phyloP scores from a whole-genome alignment of 35 echinoderm and acorn worm species.

The Nesometra sesokonis region DNA sequence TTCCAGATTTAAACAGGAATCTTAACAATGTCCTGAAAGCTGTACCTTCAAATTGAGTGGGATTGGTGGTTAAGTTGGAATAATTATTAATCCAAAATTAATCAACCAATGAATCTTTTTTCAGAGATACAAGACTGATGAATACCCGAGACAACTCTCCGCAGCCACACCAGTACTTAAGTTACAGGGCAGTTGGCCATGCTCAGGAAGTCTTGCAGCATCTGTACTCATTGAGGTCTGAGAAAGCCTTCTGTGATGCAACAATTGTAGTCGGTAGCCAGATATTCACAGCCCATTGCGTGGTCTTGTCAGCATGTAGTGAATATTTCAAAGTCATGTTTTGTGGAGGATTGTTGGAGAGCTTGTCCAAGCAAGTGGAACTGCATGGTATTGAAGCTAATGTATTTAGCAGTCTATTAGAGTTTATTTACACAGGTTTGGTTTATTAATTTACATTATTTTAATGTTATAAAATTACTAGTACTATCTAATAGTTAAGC shows the following conservation, averaged over 20 bases:
- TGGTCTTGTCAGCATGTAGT: conserved; percentile 76
- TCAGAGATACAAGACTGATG: neutral
- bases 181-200: neutral
- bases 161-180: neutral
- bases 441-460: neutral
- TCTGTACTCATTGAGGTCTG: neutral
- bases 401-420: conserved; percentile 39
- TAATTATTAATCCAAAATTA: too few relatives aligned
- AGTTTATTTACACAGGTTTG: conserved; percentile 84
- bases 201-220: neutral
- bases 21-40: too few relatives aligned
- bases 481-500: too few relatives aligned
- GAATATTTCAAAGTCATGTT: conserved; percentile 82
- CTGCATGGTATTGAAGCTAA: conserved; percentile 46
- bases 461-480: too few relatives aligned
- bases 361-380: conserved; percentile 39
- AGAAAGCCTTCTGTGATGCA: conserved; percentile 52
- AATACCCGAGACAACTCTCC: neutral
- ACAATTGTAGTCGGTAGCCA: conserved; percentile 43
- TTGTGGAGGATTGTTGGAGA: conserved; percentile 60
- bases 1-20: too few relatives aligned
- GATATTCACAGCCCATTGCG: conserved; percentile 39
- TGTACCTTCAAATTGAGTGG: too few relatives aligned
- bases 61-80: too few relatives aligned
- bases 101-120: neutral